Evolutionary conservation across 2,797 vertebrate genomes (phyloP).

Genomic region (Distichodus sexfasciatus): DNA sequence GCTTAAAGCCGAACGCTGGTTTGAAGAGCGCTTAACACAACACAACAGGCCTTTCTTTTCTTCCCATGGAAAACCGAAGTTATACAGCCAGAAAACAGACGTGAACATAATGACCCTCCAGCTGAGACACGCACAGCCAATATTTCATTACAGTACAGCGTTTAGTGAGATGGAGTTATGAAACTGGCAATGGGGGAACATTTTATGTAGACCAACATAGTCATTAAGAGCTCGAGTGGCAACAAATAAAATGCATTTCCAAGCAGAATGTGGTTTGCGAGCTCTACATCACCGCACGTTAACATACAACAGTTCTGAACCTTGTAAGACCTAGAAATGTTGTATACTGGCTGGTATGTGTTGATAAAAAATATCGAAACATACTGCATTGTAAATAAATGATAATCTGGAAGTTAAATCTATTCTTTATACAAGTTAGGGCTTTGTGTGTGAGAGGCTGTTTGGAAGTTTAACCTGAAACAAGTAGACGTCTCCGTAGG

Average conservation of each 20-base stretch:
- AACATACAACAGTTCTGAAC: neutral
- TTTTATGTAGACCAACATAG: constrained; percentile 37
- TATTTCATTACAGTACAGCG: constrained; percentile 20
- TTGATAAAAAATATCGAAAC: neutral
- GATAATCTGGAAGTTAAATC: neutral
- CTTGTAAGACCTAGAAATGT: neutral
- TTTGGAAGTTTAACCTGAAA: too few species aligned
- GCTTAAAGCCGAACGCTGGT: constrained; percentile 4
- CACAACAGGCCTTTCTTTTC: constrained; percentile 18
- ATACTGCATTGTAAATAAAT: neutral
- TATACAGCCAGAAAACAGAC: neutral
- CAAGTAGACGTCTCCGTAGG: constrained; percentile 87
- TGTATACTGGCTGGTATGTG: constrained; percentile 3
- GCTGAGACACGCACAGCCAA: constrained; percentile 32
- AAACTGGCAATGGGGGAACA: constrained; percentile 24
- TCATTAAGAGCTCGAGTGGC: constrained; percentile 37
- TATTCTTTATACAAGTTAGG: too few species aligned
- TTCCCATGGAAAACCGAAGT: neutral
- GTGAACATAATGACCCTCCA: constrained; percentile 10
- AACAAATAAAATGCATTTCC: constrained; percentile 34
- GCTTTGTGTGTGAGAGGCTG: too few species aligned
- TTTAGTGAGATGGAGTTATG: constrained; percentile 27
- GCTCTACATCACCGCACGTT: constrained; percentile 15
- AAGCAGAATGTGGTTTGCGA: constrained; percentile 46
- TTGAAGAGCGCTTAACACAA: constrained; percentile 16